Conservation (phyloP, 2,113 vertebrate species). For the Carassius auratus region DNA sequence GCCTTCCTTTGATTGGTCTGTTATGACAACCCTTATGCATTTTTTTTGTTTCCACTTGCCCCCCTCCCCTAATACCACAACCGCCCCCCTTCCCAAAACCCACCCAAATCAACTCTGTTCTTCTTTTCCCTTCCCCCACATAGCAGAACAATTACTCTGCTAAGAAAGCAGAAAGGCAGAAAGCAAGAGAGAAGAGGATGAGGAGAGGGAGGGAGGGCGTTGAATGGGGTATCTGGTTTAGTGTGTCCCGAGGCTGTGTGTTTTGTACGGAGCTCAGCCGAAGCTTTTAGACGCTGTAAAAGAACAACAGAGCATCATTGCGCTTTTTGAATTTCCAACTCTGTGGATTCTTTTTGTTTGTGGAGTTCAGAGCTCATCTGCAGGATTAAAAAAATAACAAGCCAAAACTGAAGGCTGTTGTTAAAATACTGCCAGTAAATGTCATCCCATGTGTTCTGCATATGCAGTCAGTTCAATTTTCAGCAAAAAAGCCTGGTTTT, state of each 20-base stretch:
- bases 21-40: constrained; percentile 59
- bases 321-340: constrained; percentile 31
- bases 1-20: constrained; percentile 57
- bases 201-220: constrained; percentile 19
- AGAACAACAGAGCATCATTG: constrained; percentile 53
- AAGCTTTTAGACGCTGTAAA: constrained; percentile 54
- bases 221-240: constrained; percentile 48
- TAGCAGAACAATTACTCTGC: constrained; percentile 57
- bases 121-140: constrained; percentile 51
- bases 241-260: constrained; percentile 54
- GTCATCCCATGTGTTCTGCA: neutral
- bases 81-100: constrained; percentile 24
- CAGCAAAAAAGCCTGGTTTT: neutral
- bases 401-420: neutral
- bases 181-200: constrained; percentile 49
- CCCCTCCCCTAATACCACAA: constrained; percentile 40
- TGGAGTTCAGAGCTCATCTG: neutral
- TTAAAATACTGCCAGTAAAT: neutral
- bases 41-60: constrained; percentile 44
- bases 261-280: constrained; percentile 47
- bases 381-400: neutral
- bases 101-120: constrained; percentile 59
- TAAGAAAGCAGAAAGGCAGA: constrained; percentile 63
- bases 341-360: constrained; percentile 1
- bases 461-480: neutral